These are phyloP conservation scores for Macrostomum cliftonense DNA, from an alignment of 2,888 invertebrate genomes.

Conservation along the genomic window DNA sequence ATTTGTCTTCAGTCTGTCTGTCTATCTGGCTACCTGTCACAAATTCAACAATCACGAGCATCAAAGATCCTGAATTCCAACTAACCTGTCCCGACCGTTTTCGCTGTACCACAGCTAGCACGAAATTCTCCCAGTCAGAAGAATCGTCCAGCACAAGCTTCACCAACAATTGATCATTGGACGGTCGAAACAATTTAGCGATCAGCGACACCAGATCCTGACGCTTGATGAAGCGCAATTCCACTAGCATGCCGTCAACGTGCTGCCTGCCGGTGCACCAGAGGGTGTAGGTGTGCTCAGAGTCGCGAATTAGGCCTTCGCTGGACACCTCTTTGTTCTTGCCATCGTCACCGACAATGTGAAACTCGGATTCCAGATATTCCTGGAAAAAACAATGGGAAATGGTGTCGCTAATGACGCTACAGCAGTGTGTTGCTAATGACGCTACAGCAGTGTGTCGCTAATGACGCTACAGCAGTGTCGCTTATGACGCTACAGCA, in stretches of 20 bases:
- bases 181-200: constrained; percentile 61
- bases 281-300: constrained; percentile 75
- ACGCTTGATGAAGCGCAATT: constrained; percentile 71
- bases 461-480: too few species aligned
- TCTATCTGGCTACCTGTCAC: too few species aligned
- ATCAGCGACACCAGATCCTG: constrained; percentile 79
- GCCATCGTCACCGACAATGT: constrained; percentile 56
- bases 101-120: constrained; percentile 72
- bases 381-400: too few species aligned
- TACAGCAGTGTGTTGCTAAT: background rate
- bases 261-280: constrained; percentile 89
- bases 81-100: constrained; percentile 4
- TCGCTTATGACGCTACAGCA: too few species aligned
- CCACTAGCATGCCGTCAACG: constrained; percentile 88
- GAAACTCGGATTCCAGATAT: background rate
- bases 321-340: constrained; percentile 42
- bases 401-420: too few species aligned
- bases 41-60: too few species aligned
- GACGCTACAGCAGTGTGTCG: too few species aligned
- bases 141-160: constrained; percentile 56
- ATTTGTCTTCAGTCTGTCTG: too few species aligned
- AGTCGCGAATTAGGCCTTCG: constrained; percentile 63
- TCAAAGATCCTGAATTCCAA: too few species aligned
- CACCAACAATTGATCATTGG: constrained; percentile 66
- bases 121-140: constrained; percentile 68